Percentiles rank a stretch among this genome's conserved stretches.
phyloP scores from a whole-genome alignment of 1,140 invertebrate genomes.

The Copidosoma floridanum region DNA sequence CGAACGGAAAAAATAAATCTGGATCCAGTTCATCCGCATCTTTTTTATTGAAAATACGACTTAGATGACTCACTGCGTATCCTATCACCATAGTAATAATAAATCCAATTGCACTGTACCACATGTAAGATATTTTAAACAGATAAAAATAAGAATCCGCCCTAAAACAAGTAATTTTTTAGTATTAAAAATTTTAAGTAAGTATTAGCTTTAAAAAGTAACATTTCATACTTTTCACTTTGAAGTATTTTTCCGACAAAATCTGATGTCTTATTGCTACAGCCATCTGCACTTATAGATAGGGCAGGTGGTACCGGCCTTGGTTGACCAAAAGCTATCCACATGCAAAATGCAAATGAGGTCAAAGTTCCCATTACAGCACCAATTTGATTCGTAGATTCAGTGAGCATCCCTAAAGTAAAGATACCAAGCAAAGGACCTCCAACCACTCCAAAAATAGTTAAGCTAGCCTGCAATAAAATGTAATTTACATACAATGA shows the following conservation, averaged over 20 bases:
- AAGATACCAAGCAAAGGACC: constrained; percentile 78
- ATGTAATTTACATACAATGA: too few relatives aligned
- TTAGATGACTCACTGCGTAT: constrained; percentile 50
- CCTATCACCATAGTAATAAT: constrained; percentile 66
- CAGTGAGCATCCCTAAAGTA: constrained; percentile 73
- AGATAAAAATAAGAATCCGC: constrained; percentile 44
- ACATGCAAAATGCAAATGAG: constrained; percentile 71
- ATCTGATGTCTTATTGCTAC: too few relatives aligned
- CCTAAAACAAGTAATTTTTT: constrained; percentile 36
- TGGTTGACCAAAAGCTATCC: constrained; percentile 83
- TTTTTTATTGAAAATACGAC: not conserved
- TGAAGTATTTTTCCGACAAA: too few relatives aligned
- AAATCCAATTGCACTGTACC: constrained; percentile 75
- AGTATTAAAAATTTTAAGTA: too few relatives aligned
- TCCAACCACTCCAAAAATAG: constrained; percentile 78
- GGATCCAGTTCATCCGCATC: constrained; percentile 20
- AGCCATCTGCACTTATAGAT: too few relatives aligned
- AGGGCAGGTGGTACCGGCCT: too few relatives aligned
- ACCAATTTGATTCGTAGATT: constrained; percentile 67
- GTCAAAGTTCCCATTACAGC: constrained; percentile 65
- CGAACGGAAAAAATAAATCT: constrained; percentile 29
- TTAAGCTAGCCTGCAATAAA: constrained; percentile 66
- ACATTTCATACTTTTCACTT: too few relatives aligned
- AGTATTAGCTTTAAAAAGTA: too few relatives aligned
- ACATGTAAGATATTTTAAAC: constrained; percentile 84